These are phyloP conservation scores for Gallinago paraguaiae DNA, from an alignment of 2,113 vertebrate genomes.

Conservation along the genomic window DNA sequence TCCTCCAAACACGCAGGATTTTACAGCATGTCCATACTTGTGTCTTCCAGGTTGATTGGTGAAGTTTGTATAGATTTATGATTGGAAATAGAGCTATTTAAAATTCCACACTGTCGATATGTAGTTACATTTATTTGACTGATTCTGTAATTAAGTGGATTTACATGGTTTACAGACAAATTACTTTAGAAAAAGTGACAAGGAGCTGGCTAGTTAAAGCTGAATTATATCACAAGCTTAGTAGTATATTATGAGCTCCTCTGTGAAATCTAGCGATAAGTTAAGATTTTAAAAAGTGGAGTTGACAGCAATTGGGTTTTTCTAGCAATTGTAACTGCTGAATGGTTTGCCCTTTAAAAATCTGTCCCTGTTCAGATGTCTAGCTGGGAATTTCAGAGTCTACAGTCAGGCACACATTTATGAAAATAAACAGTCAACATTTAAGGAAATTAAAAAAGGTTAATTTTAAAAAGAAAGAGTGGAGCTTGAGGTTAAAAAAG, in stretches of 20 bases:
- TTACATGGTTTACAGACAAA: neutral
- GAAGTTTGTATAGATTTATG: neutral
- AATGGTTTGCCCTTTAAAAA: neutral
- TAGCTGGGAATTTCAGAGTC: neutral
- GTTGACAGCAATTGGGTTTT: neutral
- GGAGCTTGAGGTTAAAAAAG: neutral
- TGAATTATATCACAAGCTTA: neutral
- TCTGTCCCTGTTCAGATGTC: neutral
- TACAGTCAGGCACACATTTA: neutral
- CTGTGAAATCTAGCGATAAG: neutral
- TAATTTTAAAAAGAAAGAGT: neutral
- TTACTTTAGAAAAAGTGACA: neutral
- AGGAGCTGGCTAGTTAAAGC: conserved; percentile 1
- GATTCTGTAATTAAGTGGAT: conserved; percentile 31
- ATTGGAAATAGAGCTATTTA: neutral
- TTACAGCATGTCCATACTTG: neutral
- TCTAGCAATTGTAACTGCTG: neutral
- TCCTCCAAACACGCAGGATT: neutral
- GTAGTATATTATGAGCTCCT: neutral
- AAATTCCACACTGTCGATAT: neutral
- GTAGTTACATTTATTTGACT: conserved; percentile 6
- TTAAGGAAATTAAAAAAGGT: neutral
- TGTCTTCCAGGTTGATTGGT: neutral
- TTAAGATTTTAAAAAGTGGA: neutral
- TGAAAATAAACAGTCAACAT: neutral